phyloP scores from a whole-genome alignment of 2,113 vertebrate species.

The Manacus vitellinus region DNA sequence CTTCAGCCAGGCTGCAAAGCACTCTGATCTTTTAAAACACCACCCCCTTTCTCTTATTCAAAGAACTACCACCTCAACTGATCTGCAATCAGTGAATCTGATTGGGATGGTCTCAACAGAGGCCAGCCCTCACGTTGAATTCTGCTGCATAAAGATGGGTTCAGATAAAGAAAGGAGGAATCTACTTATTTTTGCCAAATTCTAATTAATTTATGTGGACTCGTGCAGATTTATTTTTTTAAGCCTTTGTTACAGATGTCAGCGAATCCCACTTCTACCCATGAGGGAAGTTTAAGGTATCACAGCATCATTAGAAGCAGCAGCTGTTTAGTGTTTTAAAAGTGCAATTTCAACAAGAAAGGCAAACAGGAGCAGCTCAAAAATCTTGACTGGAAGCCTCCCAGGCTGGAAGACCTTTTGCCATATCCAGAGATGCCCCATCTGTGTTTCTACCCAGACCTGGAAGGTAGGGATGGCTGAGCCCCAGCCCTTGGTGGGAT shows the following conservation, averaged over 20 bases:
- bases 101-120: neutral
- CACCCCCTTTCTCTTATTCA: rapidly evolving
- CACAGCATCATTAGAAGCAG: neutral
- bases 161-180: neutral
- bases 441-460: neutral
- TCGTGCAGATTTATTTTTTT: too few species aligned
- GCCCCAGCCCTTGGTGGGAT: neutral
- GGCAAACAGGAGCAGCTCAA: neutral
- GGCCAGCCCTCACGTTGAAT: neutral
- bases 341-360: neutral
- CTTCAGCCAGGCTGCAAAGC: neutral
- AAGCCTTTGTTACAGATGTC: neutral
- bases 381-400: neutral
- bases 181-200: neutral
- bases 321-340: neutral
- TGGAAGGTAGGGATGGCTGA: neutral
- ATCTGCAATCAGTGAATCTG: rapidly evolving
- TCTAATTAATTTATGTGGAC: neutral
- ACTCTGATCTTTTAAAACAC: neutral
- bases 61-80: neutral
- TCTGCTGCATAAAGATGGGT: neutral
- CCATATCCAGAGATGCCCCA: neutral
- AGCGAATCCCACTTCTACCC: neutral
- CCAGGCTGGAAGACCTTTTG: neutral
- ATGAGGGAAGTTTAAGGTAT: neutral